Evolutionary conservation across 2,797 vertebrate species (phyloP), one percentile per base, ranked within the genome.

Genomic region (Spinus pinus): DNA sequence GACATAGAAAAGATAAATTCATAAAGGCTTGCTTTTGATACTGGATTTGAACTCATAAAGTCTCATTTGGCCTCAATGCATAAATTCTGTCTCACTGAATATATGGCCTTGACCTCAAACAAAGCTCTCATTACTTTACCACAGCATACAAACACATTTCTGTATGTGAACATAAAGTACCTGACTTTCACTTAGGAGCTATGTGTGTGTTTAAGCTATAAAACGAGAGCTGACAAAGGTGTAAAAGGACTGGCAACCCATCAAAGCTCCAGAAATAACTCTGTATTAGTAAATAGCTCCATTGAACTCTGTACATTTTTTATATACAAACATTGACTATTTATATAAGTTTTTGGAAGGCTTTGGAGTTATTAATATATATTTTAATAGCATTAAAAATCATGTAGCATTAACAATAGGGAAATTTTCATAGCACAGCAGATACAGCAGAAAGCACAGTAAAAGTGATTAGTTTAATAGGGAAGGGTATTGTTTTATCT

Each of bases 11-110:
- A 81, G 47, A 53, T 51, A 33, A 4, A 64, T 54, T 90, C 51
- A 51, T 79, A 73, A 66, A 81, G 84, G 53, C 95, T 93, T 61
- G 69, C 37, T 87, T 96, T 93, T 67, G 91, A 83, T 96, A 75
- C 49, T 73, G 66, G 72, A 78, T 72, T 94, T 53, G 71, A 54
- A 51, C 65, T 88, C 39, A 41, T 41, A 56, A 87, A 74, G 27
- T 78, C 49, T 83, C 61, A 19, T 89, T 93, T 95, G 88, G 49
- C 66, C 65, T 82, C 20, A 22, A 30, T 78, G 87, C 60, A 78
- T 94, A 92, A 95, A 94, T 95, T 90, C 79, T 94, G 21, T 57
- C 78, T 44, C 75, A 72, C 47, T 62, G 33, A 82, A 67, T 53
- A 54, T 74, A 84, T 8, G 19, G 74, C 80, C 69, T 87, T 94